Evolutionary conservation across 2,797 vertebrate genomes (phyloP).

Genomic region (Rhinophrynus dorsalis): DNA sequence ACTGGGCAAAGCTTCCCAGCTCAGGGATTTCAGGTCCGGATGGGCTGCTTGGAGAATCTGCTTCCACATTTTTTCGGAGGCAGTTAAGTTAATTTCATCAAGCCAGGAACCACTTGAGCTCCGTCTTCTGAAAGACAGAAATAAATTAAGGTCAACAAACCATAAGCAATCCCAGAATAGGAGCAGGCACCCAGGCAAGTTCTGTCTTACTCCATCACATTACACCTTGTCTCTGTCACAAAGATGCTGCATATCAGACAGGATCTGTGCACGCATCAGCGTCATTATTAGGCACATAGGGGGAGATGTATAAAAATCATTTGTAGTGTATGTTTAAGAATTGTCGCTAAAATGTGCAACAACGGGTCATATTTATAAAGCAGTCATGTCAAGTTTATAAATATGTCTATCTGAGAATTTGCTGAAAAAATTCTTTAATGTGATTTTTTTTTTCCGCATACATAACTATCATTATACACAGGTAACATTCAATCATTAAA

Average conservation of each 20-base stretch:
- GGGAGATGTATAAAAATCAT: too few species aligned
- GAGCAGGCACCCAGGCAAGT: not conserved
- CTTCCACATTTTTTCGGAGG: constrained; percentile 68
- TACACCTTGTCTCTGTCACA: not conserved
- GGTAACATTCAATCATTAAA: too few species aligned
- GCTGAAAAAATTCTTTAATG: too few species aligned
- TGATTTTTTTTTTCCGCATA: too few species aligned
- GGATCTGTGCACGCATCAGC: too few species aligned
- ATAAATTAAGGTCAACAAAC: not conserved
- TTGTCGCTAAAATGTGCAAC: too few species aligned
- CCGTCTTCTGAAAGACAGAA: constrained; percentile 43
- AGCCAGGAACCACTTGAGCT: constrained; percentile 61
- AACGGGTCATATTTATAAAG: too few species aligned
- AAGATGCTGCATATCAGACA: not conserved
- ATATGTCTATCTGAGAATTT: too few species aligned
- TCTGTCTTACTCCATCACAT: constrained; percentile 29
- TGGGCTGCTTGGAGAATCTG: constrained; percentile 59
- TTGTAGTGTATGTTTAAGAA: too few species aligned
- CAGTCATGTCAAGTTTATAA: too few species aligned
- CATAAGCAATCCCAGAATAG: not conserved
- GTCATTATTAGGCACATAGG: too few species aligned
- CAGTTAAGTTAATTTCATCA: constrained; percentile 59
- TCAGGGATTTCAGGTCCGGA: constrained; percentile 48
- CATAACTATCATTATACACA: too few species aligned
- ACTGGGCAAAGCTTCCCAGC: constrained; percentile 60